These are phyloP conservation scores for Zeus faber DNA, from an alignment of 2,113 vertebrate genomes.

Conservation along the genomic window DNA sequence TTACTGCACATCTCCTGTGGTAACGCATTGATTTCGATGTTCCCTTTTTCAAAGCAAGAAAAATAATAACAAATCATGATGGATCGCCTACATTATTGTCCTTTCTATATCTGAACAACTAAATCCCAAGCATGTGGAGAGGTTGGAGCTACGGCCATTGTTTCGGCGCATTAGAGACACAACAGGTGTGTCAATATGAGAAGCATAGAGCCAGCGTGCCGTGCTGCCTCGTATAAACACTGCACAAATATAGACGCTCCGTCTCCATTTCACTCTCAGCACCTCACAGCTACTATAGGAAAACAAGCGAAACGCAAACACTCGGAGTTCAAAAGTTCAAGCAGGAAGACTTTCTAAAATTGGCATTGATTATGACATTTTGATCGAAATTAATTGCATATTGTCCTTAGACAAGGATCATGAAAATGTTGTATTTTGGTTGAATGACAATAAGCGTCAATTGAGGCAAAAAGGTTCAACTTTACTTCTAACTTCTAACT, in stretches of 20 bases:
- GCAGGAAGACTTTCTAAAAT: neutral
- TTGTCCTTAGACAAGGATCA: too few species aligned
- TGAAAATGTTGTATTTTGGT: too few species aligned
- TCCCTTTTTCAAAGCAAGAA: too few species aligned
- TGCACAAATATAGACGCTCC: constrained; percentile 61
- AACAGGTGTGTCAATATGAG: constrained; percentile 75
- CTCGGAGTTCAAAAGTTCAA: constrained; percentile 24
- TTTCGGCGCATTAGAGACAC: constrained; percentile 58
- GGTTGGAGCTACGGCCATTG: constrained; percentile 49
- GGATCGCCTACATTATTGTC: too few species aligned
- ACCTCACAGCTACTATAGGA: constrained; percentile 24
- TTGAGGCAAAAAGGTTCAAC: too few species aligned
- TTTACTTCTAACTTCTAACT: too few species aligned
- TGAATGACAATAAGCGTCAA: too few species aligned
- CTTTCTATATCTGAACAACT: too few species aligned
- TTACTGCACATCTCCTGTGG: too few species aligned
- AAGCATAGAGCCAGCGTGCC: constrained; percentile 51
- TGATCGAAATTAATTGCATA: constrained; percentile 9
- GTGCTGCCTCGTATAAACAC: constrained; percentile 45
- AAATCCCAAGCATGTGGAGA: too few species aligned
- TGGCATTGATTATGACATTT: constrained; percentile 52
- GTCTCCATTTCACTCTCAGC: constrained; percentile 52
- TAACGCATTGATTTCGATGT: too few species aligned
- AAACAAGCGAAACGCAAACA: constrained; percentile 39
- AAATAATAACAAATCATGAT: too few species aligned